Evolutionary conservation across 2,888 invertebrate genomes (phyloP).

Genomic region (Chironomus riparius): DNA sequence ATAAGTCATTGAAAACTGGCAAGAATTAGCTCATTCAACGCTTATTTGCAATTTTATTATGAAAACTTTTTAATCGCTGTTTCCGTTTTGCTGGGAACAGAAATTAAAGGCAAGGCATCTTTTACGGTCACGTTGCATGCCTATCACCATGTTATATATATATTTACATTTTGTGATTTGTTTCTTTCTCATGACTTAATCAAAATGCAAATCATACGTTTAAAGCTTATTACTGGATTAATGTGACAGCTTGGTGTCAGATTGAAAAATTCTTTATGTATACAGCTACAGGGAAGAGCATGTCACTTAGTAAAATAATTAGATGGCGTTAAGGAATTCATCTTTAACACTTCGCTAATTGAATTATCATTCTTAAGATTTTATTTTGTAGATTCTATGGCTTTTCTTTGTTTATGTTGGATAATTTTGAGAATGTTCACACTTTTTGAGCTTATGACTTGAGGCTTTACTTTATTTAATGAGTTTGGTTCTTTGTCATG

Average conservation of each 20-base stretch:
- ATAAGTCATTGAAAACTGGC: not conserved
- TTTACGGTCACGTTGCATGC: not conserved
- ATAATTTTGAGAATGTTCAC: not conserved
- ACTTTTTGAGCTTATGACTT: not conserved
- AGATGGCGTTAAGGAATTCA: conserved; percentile 1
- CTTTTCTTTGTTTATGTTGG: not conserved
- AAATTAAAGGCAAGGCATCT: not conserved
- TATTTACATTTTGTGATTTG: not conserved
- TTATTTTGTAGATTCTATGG: not conserved
- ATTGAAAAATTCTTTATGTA: not conserved
- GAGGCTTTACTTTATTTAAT: not conserved
- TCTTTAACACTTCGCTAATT: not conserved
- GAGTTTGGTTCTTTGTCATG: not conserved
- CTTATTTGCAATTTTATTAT: not conserved
- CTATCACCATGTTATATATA: not conserved
- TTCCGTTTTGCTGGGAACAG: not conserved
- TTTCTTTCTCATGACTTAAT: not conserved
- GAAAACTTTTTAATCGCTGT: not conserved
- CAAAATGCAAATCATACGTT: not conserved
- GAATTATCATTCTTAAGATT: not conserved
- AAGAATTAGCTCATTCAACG: not conserved
- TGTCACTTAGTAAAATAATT: not conserved
- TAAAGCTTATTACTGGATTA: not conserved
- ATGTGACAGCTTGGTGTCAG: not conserved
- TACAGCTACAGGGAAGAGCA: not conserved